Base-by-base conservation (phyloP, 2,888 invertebrate species). In the Aplocera efformata region DNA sequence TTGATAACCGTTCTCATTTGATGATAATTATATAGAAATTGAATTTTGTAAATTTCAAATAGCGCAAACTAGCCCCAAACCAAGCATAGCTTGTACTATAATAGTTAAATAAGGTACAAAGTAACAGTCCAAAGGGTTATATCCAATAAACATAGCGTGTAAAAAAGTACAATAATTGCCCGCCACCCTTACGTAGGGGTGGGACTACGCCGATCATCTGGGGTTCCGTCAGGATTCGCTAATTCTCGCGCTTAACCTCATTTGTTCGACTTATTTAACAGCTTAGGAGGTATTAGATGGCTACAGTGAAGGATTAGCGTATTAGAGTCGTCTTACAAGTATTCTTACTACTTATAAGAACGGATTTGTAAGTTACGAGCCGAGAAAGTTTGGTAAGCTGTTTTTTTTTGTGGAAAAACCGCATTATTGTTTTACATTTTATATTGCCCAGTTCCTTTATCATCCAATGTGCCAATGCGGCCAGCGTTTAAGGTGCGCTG, bases 181-280 rank as follows among this genome's bases (percentile, higher is more conserved):
- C 32, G 33, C 46, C 49, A 48, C 63, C 67, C 70, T 36, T 33
- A 34, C 32, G 26, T 34, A 44, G 52, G 58, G 63, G 61, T 56
- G 61, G 48, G 51, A 32, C 50, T 44, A 38, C 53, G 53, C 60
- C 73, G 70, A 78, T 79, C 79, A 74, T 65, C 63, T 50, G 60
- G 72, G 79, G 72, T 60, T 64, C 59, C 30, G 24, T 17, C 13
- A 5, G 2, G 3, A 5, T 17, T 17, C 58, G 58, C 63, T 72
- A 74, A 79, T 76, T 64, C 70, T 68, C 58, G 63, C 63, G 67
- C 73, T 80, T 76, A 79, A 68, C 73, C 67, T 72, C 72, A 72
- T 80, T 79, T 74, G 76, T 66, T 60, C 59, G 71, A 76, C 70
- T 79, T 77, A 75, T 72, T 76, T 71, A 75, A 67, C 63, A 63